Evolutionary conservation across 2,113 vertebrate species (phyloP), one percentile per base, ranked within the genome.

Genomic region (Otolemur garnettii): DNA sequence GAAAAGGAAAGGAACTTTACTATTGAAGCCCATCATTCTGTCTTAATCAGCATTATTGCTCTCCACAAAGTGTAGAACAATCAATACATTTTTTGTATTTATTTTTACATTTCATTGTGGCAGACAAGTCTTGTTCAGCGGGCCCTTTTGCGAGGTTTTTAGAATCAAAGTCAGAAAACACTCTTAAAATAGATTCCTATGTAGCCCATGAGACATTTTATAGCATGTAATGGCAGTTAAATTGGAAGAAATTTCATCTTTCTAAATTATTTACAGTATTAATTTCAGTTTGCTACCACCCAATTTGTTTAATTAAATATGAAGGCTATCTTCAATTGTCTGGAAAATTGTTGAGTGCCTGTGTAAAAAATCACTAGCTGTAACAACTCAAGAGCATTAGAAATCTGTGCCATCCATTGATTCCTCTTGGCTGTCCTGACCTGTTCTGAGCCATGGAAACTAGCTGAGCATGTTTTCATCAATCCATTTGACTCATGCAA

Each of bases 391-490:
- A 17, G 30, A 62, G 85, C 30, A 28, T 68, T 50, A 26, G 28
- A 68, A n/a, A 90, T 38, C 10, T 33, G 7, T 81, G 45, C 33
- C 38, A 19, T 74, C 13, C 24, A 21, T n/a, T 88, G 55, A 60
- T 94, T 88, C 21, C 6, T 42, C 21, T 82, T 82, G 38, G 64
- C 53, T 89, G 5, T 72, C 1, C 14, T 57, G 28, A 95, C 57
- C 14, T 79, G 21, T 33, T 95, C 10, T 79, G 18, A 74, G 66
- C 45, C 94, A n/a, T 80, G 55, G 13, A 74, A 93, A 83, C 35
- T 12, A 72, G n/a, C n/a, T 60, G 19, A n/a, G 5, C 69, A 38
- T 87, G 28, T 78, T 92, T 92, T 77, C 57, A 97, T 91, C 42
- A 80, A 50, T 90, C 7, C 24, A 80, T 75, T 84, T 90, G 68